Percentiles rank a stretch among this genome's conserved stretches.
These are phyloP conservation scores for Philhelius pedissequus DNA, from an alignment of 2,888 invertebrate genomes.

Conservation along the genomic window DNA sequence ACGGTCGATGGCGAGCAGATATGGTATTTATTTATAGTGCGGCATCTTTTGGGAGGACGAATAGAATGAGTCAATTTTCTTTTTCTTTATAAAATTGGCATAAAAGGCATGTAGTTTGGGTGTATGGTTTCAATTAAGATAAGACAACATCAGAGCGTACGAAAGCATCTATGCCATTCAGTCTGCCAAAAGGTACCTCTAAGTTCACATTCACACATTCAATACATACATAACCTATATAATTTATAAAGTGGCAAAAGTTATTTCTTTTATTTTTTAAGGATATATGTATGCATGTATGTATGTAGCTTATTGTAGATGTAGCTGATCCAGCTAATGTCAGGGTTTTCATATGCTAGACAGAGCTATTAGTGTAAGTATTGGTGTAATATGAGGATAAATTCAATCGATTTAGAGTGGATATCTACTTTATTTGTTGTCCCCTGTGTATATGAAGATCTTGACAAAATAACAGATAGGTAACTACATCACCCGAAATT, in stretches of 20 bases:
- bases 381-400: too few species aligned
- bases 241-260: not conserved
- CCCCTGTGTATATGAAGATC: too few species aligned
- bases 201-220: too few species aligned
- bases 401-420: too few species aligned
- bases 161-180: not conserved
- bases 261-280: not conserved
- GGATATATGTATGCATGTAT: not conserved
- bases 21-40: constrained; percentile 58
- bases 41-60: constrained; percentile 1
- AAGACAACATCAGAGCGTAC: constrained; percentile 11
- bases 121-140: constrained; percentile 58
- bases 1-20: not conserved
- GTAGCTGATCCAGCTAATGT: too few species aligned
- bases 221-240: not conserved
- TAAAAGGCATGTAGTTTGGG: not conserved
- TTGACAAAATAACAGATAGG: too few species aligned
- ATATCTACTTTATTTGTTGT: too few species aligned
- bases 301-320: not conserved
- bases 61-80: constrained; percentile 5
- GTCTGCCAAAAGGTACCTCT: not conserved
- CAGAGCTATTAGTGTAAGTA: too few species aligned
- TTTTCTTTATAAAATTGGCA: not conserved
- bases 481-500: too few species aligned
- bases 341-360: too few species aligned